A percentile compares a stretch with the other conserved stretches of the same genome.
Evolutionary conservation across 2,113 vertebrate genomes (phyloP).

Genomic region (Glaucomys volans): DNA sequence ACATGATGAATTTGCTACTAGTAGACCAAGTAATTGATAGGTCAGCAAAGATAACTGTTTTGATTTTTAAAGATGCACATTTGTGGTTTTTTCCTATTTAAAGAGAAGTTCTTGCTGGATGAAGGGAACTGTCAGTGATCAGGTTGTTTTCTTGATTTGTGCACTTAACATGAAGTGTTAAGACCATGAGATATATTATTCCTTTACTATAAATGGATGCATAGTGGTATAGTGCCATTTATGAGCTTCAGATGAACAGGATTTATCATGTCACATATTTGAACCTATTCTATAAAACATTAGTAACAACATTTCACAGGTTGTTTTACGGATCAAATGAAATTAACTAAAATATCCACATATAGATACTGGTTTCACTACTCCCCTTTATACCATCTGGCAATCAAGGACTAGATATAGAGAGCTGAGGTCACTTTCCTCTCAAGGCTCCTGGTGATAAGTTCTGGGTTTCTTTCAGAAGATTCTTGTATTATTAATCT

Average conservation of each 20-base stretch:
- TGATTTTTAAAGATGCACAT: constrained; percentile 14
- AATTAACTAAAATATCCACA: background rate
- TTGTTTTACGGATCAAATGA: background rate
- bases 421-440: background rate
- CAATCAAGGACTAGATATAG: background rate
- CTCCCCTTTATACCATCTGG: background rate
- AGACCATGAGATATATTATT: background rate
- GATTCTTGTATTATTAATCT: constrained; percentile 6
- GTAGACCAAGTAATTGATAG: background rate
- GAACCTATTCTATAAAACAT: background rate
- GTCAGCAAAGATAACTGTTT: constrained; percentile 3
- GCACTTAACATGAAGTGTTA: background rate
- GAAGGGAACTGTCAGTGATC: background rate
- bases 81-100: background rate
- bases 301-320: background rate
- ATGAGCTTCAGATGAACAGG: background rate
- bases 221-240: background rate
- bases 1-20: background rate
- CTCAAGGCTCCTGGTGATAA: background rate
- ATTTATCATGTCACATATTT: background rate
- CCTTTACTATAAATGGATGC: background rate
- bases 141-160: background rate
- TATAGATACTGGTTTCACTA: background rate
- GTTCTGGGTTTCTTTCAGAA: background rate
- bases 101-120: background rate